phyloP scores from a whole-genome alignment of 2,113 vertebrate species.

The Hystrix cristata region DNA sequence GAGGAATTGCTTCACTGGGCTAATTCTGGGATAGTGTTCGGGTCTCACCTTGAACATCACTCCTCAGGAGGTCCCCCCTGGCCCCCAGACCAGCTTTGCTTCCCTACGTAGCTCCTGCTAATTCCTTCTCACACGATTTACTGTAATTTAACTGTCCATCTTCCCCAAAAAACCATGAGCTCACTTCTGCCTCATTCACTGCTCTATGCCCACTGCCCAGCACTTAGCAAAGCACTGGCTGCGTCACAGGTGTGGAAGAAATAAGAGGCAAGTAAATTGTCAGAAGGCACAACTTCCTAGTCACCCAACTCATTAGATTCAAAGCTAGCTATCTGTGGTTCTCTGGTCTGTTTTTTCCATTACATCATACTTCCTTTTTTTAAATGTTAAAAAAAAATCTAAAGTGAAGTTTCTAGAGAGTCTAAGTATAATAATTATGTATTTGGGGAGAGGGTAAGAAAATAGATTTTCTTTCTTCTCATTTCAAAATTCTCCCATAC shows the following conservation, averaged over 20 bases:
- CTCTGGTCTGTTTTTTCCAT: background rate
- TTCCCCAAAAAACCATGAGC: background rate
- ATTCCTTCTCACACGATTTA: background rate
- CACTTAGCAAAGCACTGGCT: background rate
- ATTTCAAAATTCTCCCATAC: conserved; percentile 22
- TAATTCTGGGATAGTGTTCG: background rate
- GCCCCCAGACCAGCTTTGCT: background rate
- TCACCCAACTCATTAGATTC: background rate
- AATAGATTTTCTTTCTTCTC: conserved; percentile 24
- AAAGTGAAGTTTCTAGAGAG: conserved; percentile 10
- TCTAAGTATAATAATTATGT: background rate
- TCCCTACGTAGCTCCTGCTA: background rate
- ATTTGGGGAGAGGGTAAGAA: background rate
- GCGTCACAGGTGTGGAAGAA: background rate
- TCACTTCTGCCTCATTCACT: background rate
- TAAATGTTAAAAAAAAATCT: background rate
- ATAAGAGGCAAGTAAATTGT: background rate
- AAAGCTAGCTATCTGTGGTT: background rate
- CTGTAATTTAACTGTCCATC: background rate
- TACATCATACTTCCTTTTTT: background rate
- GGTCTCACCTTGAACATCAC: background rate
- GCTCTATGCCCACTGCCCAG: background rate
- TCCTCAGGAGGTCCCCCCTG: background rate
- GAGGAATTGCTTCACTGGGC: background rate
- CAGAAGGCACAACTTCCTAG: background rate